These are phyloP conservation scores for Crambe crambe DNA, from an alignment of 37 sponge, comb jelly and placozoan genomes.

Conservation along the genomic window DNA sequence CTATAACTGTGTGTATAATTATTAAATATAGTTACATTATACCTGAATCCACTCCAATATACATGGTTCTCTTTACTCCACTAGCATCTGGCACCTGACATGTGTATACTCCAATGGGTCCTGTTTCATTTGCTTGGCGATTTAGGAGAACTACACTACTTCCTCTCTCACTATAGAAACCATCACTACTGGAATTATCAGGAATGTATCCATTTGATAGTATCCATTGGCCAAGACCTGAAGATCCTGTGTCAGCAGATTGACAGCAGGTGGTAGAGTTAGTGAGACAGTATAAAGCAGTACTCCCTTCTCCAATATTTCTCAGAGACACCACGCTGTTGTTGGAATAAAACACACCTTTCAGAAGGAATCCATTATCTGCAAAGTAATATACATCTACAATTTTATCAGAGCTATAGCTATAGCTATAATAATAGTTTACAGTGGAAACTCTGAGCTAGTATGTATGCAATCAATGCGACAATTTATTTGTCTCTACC, in stretches of 20 bases:
- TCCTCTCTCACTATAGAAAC: not conserved
- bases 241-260: not conserved
- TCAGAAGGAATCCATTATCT: not conserved
- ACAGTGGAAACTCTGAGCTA: too few species aligned
- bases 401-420: too few species aligned
- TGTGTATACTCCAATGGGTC: not conserved
- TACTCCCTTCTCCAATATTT: constrained; percentile 1
- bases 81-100: not conserved
- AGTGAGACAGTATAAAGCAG: constrained; percentile 13
- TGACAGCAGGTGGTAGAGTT: not conserved
- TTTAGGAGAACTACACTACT: not conserved
- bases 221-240: not conserved
- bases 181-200: too few species aligned
- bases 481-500: too few species aligned
- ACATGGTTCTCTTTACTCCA: not conserved
- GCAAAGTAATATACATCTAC: not conserved
- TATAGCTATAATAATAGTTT: too few species aligned
- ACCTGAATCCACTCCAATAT: not conserved
- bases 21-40: too few species aligned
- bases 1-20: too few species aligned
- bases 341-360: not conserved
- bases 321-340: not conserved
- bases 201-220: not conserved
- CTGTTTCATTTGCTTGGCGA: not conserved
- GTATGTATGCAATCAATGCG: too few species aligned